Base-by-base conservation (phyloP, 2,888 invertebrate species). In the Boloria euphrosyne region DNA sequence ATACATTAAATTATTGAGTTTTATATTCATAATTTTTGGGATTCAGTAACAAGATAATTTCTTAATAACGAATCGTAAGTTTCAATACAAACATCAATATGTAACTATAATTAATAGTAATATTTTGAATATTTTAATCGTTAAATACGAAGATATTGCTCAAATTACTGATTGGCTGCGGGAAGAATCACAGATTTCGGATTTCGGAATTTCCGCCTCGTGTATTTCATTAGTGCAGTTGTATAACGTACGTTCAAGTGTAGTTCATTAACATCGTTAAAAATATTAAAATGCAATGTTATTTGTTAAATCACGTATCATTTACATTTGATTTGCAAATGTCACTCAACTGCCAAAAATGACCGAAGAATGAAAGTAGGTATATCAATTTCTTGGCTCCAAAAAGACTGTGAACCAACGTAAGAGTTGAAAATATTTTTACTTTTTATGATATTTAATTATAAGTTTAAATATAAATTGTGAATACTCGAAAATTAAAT, bases 321-420 rank as follows among this genome's bases (percentile, higher is more conserved):
- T 46, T 46, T 16, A 57, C 57, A 57, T 57, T 57, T 27, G 44
- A 57, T 46, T 46, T 46, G n/a, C 22, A 18, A 57, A 10, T 27
- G 57, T 57, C 57, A 46, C 57, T 57, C 46, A 57, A 57, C 44
- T 57, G 57, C 46, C 57, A 57, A 57, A 57, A 46, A 27, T 57
- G 57, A 57, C 27, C 22, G 57, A 16, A 46, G 27, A 46, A 57
- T 57, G 46, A 57, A 57, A 57, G 57, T 57, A 57, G 57, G 46
- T 57, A 57, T 57, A 57, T 57, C 57, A 27, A 27, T 57, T 27
- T 57, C 57, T 57, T 57, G 57, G 57, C 57, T 16, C 46, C 5
- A 27, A 46, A 38, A 38, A 38, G 31, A 10, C 31, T 7, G 10
- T 2, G 31, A 7, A 38, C 31, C 10, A 7, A 46, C 57, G 46